A percentile compares a stretch with the other conserved stretches of the same genome.
phyloP scores from a whole-genome alignment of 1,140 invertebrate species.

The Paraescarpia echinospica region DNA sequence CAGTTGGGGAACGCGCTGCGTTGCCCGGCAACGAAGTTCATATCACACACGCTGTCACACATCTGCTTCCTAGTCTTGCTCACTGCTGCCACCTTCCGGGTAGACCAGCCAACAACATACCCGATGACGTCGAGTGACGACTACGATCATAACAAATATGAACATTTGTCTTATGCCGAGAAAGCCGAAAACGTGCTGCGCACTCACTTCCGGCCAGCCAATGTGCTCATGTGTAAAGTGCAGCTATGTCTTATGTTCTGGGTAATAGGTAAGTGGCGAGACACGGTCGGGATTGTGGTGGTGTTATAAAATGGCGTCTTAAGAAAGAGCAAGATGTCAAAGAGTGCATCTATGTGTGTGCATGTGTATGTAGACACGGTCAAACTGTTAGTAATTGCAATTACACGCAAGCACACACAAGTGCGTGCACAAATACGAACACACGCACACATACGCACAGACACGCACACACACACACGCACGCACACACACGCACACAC shows the following conservation, averaged over 20 bases:
- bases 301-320: not conserved
- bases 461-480: too few species aligned
- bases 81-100: constrained; percentile 55
- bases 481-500: too few species aligned
- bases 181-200: constrained; percentile 53
- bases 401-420: too few species aligned
- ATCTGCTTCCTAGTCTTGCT: constrained; percentile 56
- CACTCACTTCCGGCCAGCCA: constrained; percentile 53
- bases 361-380: not conserved
- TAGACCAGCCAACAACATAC: constrained; percentile 46
- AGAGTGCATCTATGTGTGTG: not conserved
- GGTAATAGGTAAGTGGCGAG: constrained; percentile 49
- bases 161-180: constrained; percentile 44
- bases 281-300: not conserved
- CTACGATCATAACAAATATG: constrained; percentile 39
- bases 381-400: too few species aligned
- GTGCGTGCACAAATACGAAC: too few species aligned
- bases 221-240: constrained; percentile 54
- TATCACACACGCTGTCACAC: constrained; percentile 52
- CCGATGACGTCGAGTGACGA: constrained; percentile 45
- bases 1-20: constrained; percentile 49
- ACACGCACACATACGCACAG: too few species aligned
- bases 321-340: not conserved
- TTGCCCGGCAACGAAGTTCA: constrained; percentile 55
- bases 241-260: constrained; percentile 59